Conservation (phyloP, 2,113 vertebrate species). For the Paramisgurnus dabryanus region DNA sequence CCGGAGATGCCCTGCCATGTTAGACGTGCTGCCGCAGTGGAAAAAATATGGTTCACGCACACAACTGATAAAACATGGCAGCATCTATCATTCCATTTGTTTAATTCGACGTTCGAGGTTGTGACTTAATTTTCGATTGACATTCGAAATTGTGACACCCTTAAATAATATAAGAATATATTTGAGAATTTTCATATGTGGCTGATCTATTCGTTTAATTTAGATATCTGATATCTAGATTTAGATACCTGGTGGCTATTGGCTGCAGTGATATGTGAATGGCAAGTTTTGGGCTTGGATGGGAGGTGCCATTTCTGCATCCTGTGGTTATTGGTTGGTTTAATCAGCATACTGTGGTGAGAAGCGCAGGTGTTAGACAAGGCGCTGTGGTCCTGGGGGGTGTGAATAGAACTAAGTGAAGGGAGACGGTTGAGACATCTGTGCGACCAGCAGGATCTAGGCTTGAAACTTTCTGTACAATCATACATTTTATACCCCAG, state of each 20-base stretch:
- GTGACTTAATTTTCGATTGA: too few species aligned
- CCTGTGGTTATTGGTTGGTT: slow-evolving; percentile 19
- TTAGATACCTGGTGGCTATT: slow-evolving; percentile 39
- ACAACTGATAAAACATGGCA: too few species aligned
- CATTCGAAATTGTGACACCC: too few species aligned
- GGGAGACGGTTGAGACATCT: slow-evolving; percentile 9
- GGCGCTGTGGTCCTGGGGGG: slow-evolving; percentile 35
- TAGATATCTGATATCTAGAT: neutral
- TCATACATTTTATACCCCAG: slow-evolving; percentile 3
- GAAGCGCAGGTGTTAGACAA: slow-evolving; percentile 60
- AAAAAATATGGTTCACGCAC: too few species aligned
- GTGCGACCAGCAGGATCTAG: slow-evolving; percentile 12
- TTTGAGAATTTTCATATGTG: too few species aligned
- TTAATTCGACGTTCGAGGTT: too few species aligned
- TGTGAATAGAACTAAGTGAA: slow-evolving; percentile 3
- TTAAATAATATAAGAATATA: too few species aligned
- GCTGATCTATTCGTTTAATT: too few species aligned
- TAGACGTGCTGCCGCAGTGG: too few species aligned
- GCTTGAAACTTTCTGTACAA: slow-evolving; percentile 38
- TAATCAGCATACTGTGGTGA: slow-evolving; percentile 33
- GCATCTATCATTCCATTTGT: too few species aligned
- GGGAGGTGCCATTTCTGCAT: slow-evolving; percentile 48
- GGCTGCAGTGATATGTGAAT: slow-evolving; percentile 40
- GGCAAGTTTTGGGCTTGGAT: slow-evolving; percentile 54
- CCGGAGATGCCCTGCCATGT: too few species aligned